These are phyloP conservation scores for Drosophila kikkawai DNA, from an alignment of 1,140 invertebrate genomes.

Conservation along the genomic window DNA sequence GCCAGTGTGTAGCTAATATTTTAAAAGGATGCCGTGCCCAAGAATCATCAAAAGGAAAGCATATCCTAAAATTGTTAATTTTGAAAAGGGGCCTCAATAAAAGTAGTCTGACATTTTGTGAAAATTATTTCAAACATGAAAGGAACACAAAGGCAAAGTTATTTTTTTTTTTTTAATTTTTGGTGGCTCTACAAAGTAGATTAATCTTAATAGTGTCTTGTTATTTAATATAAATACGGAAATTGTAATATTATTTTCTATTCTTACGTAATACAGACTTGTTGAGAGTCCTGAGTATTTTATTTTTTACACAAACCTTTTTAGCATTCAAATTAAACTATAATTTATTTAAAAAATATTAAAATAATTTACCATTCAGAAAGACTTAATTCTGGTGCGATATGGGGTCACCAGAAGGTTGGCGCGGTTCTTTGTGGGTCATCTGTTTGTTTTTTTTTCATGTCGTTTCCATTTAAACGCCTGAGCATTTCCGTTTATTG, in stretches of 20 bases:
- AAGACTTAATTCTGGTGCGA: not conserved
- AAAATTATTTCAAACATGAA: not conserved
- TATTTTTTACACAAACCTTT: not conserved
- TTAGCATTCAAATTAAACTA: not conserved
- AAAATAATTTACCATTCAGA: not conserved
- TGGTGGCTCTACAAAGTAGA: not conserved
- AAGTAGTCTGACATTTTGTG: not conserved
- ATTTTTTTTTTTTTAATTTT: not conserved
- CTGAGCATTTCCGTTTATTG: slow-evolving; percentile 25
- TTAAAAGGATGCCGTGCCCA: slow-evolving; percentile 34
- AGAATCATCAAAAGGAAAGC: slow-evolving; percentile 39
- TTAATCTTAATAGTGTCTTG: not conserved
- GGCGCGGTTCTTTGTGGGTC: slow-evolving; percentile 1
- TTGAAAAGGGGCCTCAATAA: slow-evolving; percentile 9
- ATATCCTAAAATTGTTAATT: slow-evolving; percentile 53
- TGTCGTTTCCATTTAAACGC: slow-evolving; percentile 7
- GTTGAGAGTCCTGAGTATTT: not conserved
- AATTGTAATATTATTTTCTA: not conserved
- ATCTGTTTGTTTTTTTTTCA: not conserved
- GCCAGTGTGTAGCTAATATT: slow-evolving; percentile 57
- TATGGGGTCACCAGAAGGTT: not conserved
- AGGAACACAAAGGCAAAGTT: not conserved
- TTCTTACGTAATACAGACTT: not conserved
- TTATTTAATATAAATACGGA: not conserved
- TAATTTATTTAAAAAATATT: not conserved